phyloP scores from a whole-genome alignment of 2,113 vertebrate genomes.

The Nothoprocta perdicaria region DNA sequence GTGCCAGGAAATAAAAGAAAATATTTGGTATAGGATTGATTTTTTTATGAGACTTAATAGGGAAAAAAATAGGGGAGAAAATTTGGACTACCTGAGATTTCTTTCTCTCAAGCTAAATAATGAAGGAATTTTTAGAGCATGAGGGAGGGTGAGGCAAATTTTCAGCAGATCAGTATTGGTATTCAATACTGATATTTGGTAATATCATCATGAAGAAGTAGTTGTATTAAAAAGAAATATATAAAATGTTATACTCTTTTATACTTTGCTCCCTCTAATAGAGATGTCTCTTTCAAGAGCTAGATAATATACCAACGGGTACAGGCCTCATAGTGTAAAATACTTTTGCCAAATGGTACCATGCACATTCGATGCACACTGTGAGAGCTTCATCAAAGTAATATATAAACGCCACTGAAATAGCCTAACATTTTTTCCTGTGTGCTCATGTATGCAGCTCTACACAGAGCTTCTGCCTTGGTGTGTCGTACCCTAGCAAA shows the following conservation, averaged over 20 bases:
- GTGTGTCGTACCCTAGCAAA: background rate
- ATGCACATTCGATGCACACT: background rate
- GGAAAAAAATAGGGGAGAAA: background rate
- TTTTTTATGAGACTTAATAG: background rate
- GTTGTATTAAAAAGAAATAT: background rate
- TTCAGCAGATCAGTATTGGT: background rate
- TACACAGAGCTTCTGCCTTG: background rate
- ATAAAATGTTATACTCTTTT: background rate
- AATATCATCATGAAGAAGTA: background rate
- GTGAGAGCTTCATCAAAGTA: conserved; percentile 53
- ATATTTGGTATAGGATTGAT: background rate
- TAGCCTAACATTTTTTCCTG: background rate
- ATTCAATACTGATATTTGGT: background rate
- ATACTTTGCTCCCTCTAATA: background rate
- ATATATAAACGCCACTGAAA: conserved; percentile 9
- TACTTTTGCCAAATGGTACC: conserved; percentile 40
- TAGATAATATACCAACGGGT: background rate
- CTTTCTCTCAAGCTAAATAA: background rate
- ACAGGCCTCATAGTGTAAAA: conserved; percentile 10
- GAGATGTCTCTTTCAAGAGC: background rate
- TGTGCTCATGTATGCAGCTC: background rate
- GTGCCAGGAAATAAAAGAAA: background rate
- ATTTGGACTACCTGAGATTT: background rate
- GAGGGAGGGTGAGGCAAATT: background rate
- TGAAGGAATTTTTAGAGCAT: background rate